These are phyloP conservation scores for Fragum whitleyi DNA, from an alignment of 2,888 invertebrate genomes.

Conservation along the genomic window DNA sequence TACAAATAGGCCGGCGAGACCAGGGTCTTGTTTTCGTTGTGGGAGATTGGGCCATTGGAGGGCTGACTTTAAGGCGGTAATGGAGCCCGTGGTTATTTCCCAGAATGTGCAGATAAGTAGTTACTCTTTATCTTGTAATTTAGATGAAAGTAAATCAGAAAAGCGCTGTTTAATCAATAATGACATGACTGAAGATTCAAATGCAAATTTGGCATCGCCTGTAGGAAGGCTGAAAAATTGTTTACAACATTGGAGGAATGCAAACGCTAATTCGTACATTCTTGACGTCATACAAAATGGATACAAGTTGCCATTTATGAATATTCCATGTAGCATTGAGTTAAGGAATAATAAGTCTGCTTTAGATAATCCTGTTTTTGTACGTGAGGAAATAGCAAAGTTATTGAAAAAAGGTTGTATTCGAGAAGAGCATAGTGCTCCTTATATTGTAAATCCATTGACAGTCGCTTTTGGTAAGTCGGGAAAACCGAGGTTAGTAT, in stretches of 20 bases:
- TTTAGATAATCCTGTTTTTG: constrained; percentile 28
- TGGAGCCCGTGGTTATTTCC: neutral
- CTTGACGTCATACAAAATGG: constrained; percentile 30
- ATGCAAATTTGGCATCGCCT: neutral
- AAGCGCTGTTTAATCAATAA: neutral
- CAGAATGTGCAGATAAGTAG: constrained; percentile 30
- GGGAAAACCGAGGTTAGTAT: constrained; percentile 31
- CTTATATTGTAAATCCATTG: constrained; percentile 36
- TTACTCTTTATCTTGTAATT: neutral
- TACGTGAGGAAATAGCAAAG: constrained; percentile 35
- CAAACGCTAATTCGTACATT: constrained; percentile 3
- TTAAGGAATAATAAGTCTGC: constrained; percentile 45
- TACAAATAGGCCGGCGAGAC: neutral
- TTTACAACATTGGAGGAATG: constrained; percentile 26
- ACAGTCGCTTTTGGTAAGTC: constrained; percentile 43
- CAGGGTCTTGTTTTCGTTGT: no score
- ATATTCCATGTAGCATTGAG: neutral
- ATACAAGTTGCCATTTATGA: constrained; percentile 33
- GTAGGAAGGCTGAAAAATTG: neutral
- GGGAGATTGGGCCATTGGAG: constrained; percentile 48
- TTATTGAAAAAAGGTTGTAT: constrained; percentile 35
- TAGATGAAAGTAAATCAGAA: neutral
- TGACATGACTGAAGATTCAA: no score
- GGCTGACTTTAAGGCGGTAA: constrained; percentile 17
- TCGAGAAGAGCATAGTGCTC: constrained; percentile 2